Evolutionary conservation across 2,888 invertebrate species (phyloP), one percentile per base, ranked within the genome.

Genomic region (Polydrusus tereticollis): DNA sequence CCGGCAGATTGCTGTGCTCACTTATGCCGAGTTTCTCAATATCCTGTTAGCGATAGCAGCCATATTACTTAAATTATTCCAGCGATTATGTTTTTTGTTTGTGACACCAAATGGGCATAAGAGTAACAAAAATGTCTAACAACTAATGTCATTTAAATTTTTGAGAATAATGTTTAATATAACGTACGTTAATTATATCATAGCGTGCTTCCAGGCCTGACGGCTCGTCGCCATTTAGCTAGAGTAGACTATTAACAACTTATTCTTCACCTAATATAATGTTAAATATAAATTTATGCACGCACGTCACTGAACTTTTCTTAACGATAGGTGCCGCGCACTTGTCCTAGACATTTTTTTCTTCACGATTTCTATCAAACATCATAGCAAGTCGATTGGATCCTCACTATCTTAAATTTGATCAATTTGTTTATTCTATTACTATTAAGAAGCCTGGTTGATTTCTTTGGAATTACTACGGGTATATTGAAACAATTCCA

Each of bases 371-470:
- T 45, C 43, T 26, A 60, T 43, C 60, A 45, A 41, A 45, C 33
- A 33, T 33, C 18, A 43, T 26, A 60, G 16, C 43, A 43, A 18
- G 47, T 47, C 21, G 21, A 47, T 47, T 47, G 47, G 47, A 20
- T 21, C 47, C 21, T n/a, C 21, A 47, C 47, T 57, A 43, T 66
- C 55, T 55, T 33, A 55, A 66, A 66, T 66, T 43, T 45, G 50
- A 66, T 66, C 66, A 57, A 36, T 20, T 33, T 57, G 57, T 50
- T 57, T 66, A 57, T 66, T 66, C 47, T 45, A 50, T 66, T 66
- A 57, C 57, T 66, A 38, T 67, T 67, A 59, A 47, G 59, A 38
- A 67, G 59, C 50, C 12, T 58, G 18, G 43, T 57, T 33, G 66
- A 57, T 55, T 55, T 33, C 38, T 38, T 14, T n/a, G 20, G 33